Conservation (phyloP, 1,140 invertebrate species). For the Megalonaias nervosa region DNA sequence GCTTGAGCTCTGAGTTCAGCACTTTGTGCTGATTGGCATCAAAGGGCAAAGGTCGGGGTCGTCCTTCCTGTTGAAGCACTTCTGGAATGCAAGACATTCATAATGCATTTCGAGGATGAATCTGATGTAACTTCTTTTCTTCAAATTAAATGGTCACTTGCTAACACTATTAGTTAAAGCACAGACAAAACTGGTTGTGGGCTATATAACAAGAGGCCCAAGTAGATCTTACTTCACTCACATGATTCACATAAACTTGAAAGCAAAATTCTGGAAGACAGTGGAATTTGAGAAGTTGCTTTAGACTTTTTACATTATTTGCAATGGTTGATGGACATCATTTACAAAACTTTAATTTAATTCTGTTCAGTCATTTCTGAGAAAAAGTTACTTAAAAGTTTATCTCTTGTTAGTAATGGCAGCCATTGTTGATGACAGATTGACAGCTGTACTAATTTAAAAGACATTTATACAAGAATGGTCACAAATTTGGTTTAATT, state of each 20-base stretch:
- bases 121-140: neutral
- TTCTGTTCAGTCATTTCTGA: too few relatives aligned
- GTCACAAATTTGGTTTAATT: too few relatives aligned
- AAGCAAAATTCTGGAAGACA: neutral
- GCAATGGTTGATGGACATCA: too few relatives aligned
- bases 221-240: neutral
- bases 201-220: neutral
- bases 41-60: constrained; percentile 62
- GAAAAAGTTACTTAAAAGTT: too few relatives aligned
- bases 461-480: too few relatives aligned
- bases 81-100: constrained; percentile 42
- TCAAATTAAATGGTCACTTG: neutral
- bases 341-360: too few relatives aligned
- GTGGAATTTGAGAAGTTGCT: too few relatives aligned
- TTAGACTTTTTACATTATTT: too few relatives aligned
- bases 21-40: constrained; percentile 64
- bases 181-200: too few relatives aligned
- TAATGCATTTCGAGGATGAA: neutral
- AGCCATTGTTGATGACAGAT: too few relatives aligned
- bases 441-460: too few relatives aligned
- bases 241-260: neutral
- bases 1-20: constrained; percentile 64
- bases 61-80: constrained; percentile 42
- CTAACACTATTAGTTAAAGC: neutral
- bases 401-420: too few relatives aligned